Evolutionary conservation across 2,113 vertebrate species (phyloP), one percentile per base, ranked within the genome.

Genomic region (Oncorhynchus gorbuscha): DNA sequence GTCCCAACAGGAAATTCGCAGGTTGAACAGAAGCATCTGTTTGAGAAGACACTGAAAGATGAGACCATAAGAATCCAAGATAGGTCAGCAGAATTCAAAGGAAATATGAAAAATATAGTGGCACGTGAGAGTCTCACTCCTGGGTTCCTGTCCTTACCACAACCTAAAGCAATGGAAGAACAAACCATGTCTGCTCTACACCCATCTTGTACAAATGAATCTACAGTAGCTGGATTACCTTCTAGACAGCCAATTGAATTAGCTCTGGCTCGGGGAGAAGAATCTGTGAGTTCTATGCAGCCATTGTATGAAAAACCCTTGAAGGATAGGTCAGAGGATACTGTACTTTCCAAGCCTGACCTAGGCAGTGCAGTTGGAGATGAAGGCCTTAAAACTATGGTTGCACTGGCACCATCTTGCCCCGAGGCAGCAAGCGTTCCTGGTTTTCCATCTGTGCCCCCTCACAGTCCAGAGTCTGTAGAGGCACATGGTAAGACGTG

Each of bases 361-460:
- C 20, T 8, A 24, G n/a, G n/a, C 59, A 62, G 59, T 62, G 18
- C 9, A 62, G 59, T 62, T 22, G 59, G 59, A 24, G 55, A 58
- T 58, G 59, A 62, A 62, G n/a, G 5, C n/a, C 59, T 22, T 3
- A n/a, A 62, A 62, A 62, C 20, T 62, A 62, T 62, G 59, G 13
- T 62, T 62, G 59, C n/a, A 9, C 59, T 62, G 39, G 5, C 3
- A 12, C 75, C 86, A 72, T 69, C 75, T 69, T 89, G 83, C 76
- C 87, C 90, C 66, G 62, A 81, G 75, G 80, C 74, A n/a, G 79
- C 86, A 24, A 85, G 61, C 24, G 81, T 84, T 62, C 72, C 73
- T 61, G 88, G 88, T 24, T 87, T 89, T 26, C 87, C 89, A 4
- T 91, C 88, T 74, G 78, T 68, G n/a, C 80, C 73, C 71, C 72